These are phyloP conservation scores for Chiloscyllium plagiosum DNA, from an alignment of 2,113 vertebrate genomes.

Conservation along the genomic window DNA sequence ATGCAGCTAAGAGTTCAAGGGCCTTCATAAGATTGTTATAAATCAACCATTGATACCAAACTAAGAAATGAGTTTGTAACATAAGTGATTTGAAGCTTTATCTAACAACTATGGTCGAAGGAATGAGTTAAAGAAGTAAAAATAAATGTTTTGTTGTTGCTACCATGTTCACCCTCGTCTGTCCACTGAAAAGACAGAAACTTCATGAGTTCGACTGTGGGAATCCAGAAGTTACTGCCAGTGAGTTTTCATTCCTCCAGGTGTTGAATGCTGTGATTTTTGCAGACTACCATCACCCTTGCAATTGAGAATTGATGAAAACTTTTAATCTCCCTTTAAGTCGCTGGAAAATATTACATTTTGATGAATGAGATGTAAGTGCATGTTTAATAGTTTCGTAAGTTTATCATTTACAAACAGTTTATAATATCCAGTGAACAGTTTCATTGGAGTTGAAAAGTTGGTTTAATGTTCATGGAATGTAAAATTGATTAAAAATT, in stretches of 20 bases:
- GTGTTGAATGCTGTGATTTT: not conserved
- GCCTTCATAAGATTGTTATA: too few relatives aligned
- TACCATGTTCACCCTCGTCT: not conserved
- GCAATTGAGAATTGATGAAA: not conserved
- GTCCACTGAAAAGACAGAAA: not conserved
- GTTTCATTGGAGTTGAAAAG: too few relatives aligned
- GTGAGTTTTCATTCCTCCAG: not conserved
- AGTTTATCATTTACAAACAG: too few relatives aligned
- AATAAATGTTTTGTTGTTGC: not conserved
- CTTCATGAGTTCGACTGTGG: not conserved
- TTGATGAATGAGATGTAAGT: not conserved
- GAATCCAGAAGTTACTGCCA: not conserved
- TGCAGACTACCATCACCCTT: not conserved
- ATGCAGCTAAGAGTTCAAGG: too few relatives aligned
- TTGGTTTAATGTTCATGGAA: not conserved
- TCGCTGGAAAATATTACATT: not conserved
- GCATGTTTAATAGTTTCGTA: too few relatives aligned
- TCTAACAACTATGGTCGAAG: not conserved
- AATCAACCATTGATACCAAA: too few relatives aligned
- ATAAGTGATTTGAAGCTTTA: not conserved
- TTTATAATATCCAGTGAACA: too few relatives aligned
- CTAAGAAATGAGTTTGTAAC: too few relatives aligned
- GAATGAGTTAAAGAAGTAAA: too few relatives aligned
- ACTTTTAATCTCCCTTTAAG: not conserved
- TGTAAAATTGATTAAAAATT: not conserved